Base-by-base conservation (phyloP, 2,797 vertebrate species). In the Podarcis lilfordi region DNA sequence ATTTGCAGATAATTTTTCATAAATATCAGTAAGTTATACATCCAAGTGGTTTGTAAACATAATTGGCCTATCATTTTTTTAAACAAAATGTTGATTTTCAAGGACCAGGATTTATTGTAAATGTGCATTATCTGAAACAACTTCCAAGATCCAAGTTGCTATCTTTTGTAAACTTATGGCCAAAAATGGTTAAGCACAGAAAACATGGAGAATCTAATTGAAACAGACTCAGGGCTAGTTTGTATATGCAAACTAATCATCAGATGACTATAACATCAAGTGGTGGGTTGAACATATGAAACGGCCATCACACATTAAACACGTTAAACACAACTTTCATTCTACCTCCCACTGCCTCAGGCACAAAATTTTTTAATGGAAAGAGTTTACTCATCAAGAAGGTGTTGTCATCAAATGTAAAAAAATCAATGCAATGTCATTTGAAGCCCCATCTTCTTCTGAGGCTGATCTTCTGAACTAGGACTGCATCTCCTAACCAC, bases 1-100 rank as follows among this genome's bases (percentile, higher is more conserved):
- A 89, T 64, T 45, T 45, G 25, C 32, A 80, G 25, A 61, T 72
- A 84, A 32, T 43, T 80, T 43, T 84, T 88, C n/a, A 61, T 27
- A 17, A 72, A 74, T 55, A 37, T 35, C 50, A 45, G 25, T 40
- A 88, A 69, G 43, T 10, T 88, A 23, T 66, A 45, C 8, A n/a
- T 27, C 81, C 25, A 43, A 9, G 21, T 78, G 77, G 43, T 13
- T 77, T 69, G 10, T n/a, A 29, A 86, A 88, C 45, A 66, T 68
- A 68, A 75, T 66, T 77, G 8, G 61, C 64, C 27, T 19, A 9
- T 5, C 23, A 21, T 15, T 37, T 75, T 75, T 55, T 80, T 32
- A 61, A 40, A 68, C 27, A 64, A 1, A 66, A 27, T 68, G n/a
- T 29, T n/a, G 72, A 74, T 66, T 32, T 82, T 10, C 27, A 43